These are phyloP conservation scores for Cyrtorhinus lividipennis DNA, from an alignment of 1,140 invertebrate genomes.

Conservation along the genomic window DNA sequence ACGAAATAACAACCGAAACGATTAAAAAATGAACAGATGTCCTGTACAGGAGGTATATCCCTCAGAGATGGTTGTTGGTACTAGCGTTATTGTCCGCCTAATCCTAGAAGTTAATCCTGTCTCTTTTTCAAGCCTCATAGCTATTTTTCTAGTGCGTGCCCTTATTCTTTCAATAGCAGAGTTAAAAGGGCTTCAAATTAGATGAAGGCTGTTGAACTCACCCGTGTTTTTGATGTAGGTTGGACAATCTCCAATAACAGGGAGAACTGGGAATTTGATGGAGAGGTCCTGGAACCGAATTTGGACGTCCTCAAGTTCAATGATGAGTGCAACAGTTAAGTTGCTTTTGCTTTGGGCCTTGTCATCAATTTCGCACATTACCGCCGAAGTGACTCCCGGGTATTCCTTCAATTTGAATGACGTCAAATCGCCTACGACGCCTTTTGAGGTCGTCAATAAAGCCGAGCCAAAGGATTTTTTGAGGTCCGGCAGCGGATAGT, in stretches of 20 bases:
- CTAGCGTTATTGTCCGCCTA: too few species aligned
- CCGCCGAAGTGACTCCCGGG: neutral
- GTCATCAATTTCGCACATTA: neutral
- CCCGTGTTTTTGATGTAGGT: neutral
- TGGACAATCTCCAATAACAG: neutral
- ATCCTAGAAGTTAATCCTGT: too few species aligned
- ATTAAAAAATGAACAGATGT: too few species aligned
- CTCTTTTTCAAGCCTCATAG: too few species aligned
- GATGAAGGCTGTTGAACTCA: too few species aligned
- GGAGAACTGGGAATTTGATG: neutral
- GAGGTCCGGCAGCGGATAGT: neutral
- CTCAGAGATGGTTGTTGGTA: too few species aligned
- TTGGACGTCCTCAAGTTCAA: neutral
- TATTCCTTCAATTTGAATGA: neutral
- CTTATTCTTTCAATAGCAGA: too few species aligned
- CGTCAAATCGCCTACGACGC: neutral
- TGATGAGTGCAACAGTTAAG: neutral
- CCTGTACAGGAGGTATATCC: too few species aligned
- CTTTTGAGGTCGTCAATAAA: neutral
- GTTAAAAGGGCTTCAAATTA: too few species aligned
- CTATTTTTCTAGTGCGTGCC: too few species aligned
- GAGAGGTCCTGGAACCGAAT: neutral
- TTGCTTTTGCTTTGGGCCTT: too few species aligned
- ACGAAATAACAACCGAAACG: too few species aligned
- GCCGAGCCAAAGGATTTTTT: neutral